A percentile compares a stretch with the other conserved stretches of the same genome.
Evolutionary conservation across 2,113 vertebrate species (phyloP).

Genomic region (Bubo scandiacus): DNA sequence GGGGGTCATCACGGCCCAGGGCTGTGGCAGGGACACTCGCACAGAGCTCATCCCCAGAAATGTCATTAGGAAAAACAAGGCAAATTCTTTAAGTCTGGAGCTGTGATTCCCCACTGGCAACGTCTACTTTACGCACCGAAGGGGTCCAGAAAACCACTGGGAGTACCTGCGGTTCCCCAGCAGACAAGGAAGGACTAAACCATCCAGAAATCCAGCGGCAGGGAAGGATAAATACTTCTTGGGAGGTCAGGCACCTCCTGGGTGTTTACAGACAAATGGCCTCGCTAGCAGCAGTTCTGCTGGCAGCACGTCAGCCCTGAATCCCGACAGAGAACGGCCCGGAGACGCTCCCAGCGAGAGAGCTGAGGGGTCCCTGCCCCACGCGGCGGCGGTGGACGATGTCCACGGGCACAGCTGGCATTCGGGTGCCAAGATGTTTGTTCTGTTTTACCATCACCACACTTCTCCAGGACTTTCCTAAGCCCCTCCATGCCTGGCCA

Average conservation of each 20-base stretch:
- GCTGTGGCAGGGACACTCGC: not conserved
- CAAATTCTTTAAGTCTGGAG: not conserved
- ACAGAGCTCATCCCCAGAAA: not conserved
- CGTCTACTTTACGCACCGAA: rapidly evolving
- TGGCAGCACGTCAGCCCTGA: not conserved
- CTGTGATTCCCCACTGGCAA: rapidly evolving
- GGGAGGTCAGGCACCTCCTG: not conserved
- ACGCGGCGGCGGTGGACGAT: rapidly evolving
- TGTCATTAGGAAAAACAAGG: rapidly evolving
- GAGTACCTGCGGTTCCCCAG: not conserved
- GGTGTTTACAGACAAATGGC: not conserved
- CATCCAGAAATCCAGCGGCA: not conserved
- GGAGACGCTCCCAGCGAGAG: not conserved
- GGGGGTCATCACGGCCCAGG: rapidly evolving
- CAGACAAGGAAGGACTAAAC: not conserved
- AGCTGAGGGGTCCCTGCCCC: not conserved
- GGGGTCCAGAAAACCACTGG: too few species aligned
- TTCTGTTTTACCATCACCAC: rapidly evolving
- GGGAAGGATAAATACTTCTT: not conserved
- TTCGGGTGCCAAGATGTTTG: too few species aligned
- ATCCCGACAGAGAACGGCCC: not conserved
- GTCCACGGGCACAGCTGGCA: rapidly evolving
- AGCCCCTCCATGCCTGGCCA: rapidly evolving
- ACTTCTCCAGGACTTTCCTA: rapidly evolving
- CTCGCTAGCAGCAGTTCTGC: not conserved